Evolutionary conservation across 2,797 vertebrate genomes (phyloP).

Genomic region (Rhinichthys osculus): DNA sequence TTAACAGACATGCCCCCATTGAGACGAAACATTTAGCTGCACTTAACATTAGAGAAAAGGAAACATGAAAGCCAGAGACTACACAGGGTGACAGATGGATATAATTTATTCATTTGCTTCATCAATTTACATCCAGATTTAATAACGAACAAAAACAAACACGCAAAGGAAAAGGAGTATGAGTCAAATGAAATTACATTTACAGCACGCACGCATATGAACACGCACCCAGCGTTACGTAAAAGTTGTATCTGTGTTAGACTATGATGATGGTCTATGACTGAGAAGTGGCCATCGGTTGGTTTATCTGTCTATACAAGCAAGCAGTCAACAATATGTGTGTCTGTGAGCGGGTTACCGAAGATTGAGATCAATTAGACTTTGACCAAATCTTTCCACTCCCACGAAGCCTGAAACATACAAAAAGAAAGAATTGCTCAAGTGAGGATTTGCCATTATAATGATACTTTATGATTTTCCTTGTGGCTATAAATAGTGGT

Average conservation of each 20-base stretch:
- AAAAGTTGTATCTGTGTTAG: slow-evolving; percentile 42
- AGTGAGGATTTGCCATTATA: slow-evolving; percentile 1
- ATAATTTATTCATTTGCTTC: slow-evolving; percentile 73
- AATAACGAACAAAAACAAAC: slow-evolving; percentile 69
- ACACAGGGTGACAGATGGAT: slow-evolving; percentile 63
- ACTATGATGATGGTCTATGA: slow-evolving; percentile 30
- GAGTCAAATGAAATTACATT: slow-evolving; percentile 65
- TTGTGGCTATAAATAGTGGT: not conserved
- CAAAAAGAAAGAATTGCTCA: slow-evolving; percentile 21
- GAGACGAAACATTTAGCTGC: slow-evolving; percentile 80
- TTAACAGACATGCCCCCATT: slow-evolving; percentile 74
- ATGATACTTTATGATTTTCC: not conserved
- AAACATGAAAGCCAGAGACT: slow-evolving; percentile 73
- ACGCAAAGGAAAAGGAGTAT: slow-evolving; percentile 65
- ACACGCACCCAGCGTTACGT: slow-evolving; percentile 51
- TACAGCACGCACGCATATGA: slow-evolving; percentile 61
- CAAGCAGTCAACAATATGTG: slow-evolving; percentile 37
- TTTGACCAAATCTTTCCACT: slow-evolving; percentile 99
- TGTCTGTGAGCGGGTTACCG: slow-evolving; percentile 31
- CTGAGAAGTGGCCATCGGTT: slow-evolving; percentile 44
- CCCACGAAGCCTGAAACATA: slow-evolving; percentile 86
- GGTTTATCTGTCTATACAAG: slow-evolving; percentile 40
- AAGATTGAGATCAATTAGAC: slow-evolving; percentile 83
- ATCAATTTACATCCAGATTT: slow-evolving; percentile 72
- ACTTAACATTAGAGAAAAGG: slow-evolving; percentile 69